A percentile compares a stretch with the other conserved stretches of the same genome.
Conservation (phyloP, 2,113 vertebrate genomes). For the Vireo altiloquus region DNA sequence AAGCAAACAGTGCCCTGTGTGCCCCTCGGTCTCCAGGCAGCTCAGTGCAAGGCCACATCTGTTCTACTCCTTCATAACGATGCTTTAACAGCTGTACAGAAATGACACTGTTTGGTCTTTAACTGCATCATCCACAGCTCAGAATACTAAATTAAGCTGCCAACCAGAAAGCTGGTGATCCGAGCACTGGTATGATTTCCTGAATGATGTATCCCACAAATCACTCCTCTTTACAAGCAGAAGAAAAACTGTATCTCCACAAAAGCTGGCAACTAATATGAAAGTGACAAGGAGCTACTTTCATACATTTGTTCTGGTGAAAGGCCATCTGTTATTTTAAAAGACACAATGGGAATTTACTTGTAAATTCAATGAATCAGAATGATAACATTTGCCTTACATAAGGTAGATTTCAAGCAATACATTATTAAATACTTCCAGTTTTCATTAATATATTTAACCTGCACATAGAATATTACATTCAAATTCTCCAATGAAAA, state of each 20-base stretch:
- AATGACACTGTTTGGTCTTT: constrained; percentile 7
- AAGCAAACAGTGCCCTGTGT: neutral
- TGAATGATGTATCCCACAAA: neutral
- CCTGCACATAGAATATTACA: neutral
- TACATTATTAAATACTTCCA: neutral
- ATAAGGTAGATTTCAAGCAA: neutral
- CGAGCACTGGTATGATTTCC: neutral
- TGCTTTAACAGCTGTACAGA: neutral
- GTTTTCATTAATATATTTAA: neutral
- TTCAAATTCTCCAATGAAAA: neutral
- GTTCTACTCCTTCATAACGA: neutral
- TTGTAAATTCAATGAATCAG: neutral
- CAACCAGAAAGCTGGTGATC: neutral
- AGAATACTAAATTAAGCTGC: neutral
- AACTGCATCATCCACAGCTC: neutral
- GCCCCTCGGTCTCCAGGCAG: neutral
- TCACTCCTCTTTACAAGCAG: neutral
- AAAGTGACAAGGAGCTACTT: neutral
- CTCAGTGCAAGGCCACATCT: constrained; percentile 5
- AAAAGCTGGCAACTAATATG: neutral
- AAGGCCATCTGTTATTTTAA: neutral
- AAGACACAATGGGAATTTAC: neutral
- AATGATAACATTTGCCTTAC: neutral
- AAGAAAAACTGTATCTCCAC: neutral
- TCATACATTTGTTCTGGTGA: neutral